phyloP scores from a whole-genome alignment of 2,888 invertebrate species.

The Machimus rusticus region DNA sequence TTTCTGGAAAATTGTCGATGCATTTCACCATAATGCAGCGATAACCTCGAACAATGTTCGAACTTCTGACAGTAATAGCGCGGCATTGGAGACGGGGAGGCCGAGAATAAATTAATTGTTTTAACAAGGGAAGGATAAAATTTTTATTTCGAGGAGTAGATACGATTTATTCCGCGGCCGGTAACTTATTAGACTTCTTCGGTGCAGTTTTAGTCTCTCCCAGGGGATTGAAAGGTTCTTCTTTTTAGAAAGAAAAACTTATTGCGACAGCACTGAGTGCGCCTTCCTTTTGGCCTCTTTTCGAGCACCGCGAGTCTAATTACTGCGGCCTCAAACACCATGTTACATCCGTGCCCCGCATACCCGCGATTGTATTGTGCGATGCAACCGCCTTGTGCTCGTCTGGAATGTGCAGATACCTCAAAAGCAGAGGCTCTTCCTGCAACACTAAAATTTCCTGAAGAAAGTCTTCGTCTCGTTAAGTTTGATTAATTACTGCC shows the following conservation, averaged over 20 bases:
- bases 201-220: background rate
- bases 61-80: conserved; percentile 1
- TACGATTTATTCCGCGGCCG: background rate
- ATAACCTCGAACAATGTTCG: background rate
- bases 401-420: background rate
- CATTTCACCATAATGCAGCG: conserved; percentile 10
- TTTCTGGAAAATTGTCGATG: background rate
- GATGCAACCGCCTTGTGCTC: background rate
- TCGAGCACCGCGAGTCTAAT: background rate
- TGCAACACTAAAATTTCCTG: conserved; percentile 6
- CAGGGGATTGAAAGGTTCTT: background rate
- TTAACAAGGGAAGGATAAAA: background rate
- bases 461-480: background rate
- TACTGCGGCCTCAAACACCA: background rate
- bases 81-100: background rate
- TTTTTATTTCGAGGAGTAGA: background rate
- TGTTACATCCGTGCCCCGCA: background rate
- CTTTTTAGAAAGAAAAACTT: background rate
- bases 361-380: background rate
- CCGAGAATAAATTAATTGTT: background rate
- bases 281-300: background rate
- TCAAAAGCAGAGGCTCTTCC: conserved; percentile 2
- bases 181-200: background rate
- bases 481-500: conserved; percentile 23
- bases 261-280: background rate